Evolutionary conservation across 2,888 invertebrate genomes (phyloP).

Genomic region (Smittia aterrima): DNA sequence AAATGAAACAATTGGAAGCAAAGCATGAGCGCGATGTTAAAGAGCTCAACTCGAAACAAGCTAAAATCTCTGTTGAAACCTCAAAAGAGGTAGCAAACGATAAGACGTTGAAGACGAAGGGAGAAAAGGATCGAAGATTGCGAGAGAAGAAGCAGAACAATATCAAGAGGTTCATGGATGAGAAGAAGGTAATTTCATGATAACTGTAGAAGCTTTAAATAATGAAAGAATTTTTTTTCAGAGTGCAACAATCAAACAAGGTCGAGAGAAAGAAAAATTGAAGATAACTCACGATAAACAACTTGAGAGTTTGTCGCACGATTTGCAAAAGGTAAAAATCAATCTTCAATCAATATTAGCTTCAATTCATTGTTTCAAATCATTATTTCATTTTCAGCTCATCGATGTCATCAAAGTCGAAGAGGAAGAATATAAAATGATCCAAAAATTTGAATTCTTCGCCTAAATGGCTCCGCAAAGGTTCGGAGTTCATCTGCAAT

Average conservation of each 20-base stretch:
- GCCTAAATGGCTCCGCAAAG: no score
- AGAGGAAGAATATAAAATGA: conserved; percentile 85
- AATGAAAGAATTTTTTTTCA: no score
- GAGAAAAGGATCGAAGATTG: conserved; percentile 90
- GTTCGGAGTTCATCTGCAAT: no score
- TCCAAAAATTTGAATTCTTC: conserved; percentile 85
- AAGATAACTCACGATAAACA: conserved; percentile 91
- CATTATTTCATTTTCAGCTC: conserved; percentile 57
- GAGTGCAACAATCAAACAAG: conserved; percentile 83
- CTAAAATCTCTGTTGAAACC: conserved; percentile 95
- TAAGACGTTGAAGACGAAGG: conserved; percentile 93
- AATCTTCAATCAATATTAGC: no score
- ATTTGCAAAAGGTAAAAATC: conserved; percentile 83
- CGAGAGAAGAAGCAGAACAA: conserved; percentile 96
- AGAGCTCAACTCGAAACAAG: conserved; percentile 91
- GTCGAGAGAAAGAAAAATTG: conserved; percentile 87
- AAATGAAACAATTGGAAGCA: conserved; percentile 85
- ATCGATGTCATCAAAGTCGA: conserved; percentile 94
- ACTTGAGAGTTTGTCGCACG: conserved; percentile 81
- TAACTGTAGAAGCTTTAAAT: no score
- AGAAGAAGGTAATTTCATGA: conserved; percentile 69
- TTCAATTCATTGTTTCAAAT: not conserved
- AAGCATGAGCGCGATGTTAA: conserved; percentile 92
- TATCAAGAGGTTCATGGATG: conserved; percentile 96
- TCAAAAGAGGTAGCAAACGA: conserved; percentile 94